Conservation (phyloP, 2,113 vertebrate species). For the Clarias macrocephalus region DNA sequence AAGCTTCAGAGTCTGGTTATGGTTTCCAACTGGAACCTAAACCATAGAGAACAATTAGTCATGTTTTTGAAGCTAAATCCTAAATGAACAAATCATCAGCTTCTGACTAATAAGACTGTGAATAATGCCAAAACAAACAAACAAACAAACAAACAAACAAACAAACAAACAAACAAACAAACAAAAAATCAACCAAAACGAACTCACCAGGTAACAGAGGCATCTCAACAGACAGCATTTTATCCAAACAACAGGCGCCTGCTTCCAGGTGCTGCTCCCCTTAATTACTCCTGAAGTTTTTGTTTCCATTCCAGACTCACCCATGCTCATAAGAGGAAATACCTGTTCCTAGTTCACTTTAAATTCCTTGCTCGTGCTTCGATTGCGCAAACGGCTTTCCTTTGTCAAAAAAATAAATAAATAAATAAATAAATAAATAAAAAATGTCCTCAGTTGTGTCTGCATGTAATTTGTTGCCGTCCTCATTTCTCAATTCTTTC, state of each 20-base stretch:
- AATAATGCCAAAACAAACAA: neutral
- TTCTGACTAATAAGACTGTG: neutral
- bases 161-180: neutral
- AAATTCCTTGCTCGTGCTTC: too few species aligned
- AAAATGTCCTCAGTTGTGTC: too few species aligned
- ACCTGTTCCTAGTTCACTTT: slow-evolving; percentile 12
- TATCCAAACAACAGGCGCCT: neutral
- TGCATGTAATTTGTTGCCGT: neutral
- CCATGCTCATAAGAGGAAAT: neutral
- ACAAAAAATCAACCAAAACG: neutral
- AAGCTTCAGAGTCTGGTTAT: neutral
- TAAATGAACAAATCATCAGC: neutral
- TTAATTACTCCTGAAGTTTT: neutral
- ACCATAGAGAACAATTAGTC: neutral
- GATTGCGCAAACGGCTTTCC: neutral
- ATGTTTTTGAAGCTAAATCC: neutral
- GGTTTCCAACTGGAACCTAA: neutral
- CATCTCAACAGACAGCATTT: neutral
- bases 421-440: too few species aligned
- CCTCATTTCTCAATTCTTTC: neutral
- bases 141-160: neutral
- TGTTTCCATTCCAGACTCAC: slow-evolving; percentile 10
- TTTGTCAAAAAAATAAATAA: neutral
- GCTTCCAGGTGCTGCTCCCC: neutral
- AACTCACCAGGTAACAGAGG: neutral